Evolutionary conservation across 2,797 vertebrate genomes (phyloP).

Genomic region (Anisognathus igniventris): DNA sequence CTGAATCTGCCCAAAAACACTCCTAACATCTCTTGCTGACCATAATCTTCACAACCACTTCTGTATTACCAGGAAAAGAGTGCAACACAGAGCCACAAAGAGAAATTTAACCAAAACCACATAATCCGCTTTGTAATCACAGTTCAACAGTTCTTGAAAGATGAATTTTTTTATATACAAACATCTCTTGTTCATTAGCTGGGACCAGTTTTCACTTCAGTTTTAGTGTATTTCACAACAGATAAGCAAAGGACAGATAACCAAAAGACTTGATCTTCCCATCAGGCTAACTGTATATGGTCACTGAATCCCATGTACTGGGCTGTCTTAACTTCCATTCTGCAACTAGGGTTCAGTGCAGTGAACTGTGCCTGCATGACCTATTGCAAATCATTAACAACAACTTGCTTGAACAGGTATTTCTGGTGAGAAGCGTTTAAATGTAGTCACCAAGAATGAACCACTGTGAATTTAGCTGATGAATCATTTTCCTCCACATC

Average conservation of each 20-base stretch:
- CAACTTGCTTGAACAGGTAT: not conserved
- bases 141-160: not conserved
- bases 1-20: not conserved
- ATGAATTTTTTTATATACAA: not conserved
- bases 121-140: fast-evolving
- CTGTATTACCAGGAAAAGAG: not conserved
- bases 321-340: not conserved
- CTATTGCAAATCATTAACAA: slow-evolving; percentile 37
- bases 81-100: not conserved
- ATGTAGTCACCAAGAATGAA: slow-evolving; percentile 26
- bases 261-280: not conserved
- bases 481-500: not conserved
- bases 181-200: not conserved
- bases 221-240: not conserved
- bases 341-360: not conserved
- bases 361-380: not conserved
- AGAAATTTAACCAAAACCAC: not conserved
- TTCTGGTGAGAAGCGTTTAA: not conserved
- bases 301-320: not conserved
- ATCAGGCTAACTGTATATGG: not conserved
- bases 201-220: not conserved
- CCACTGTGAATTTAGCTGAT: not conserved
- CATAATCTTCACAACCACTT: not conserved
- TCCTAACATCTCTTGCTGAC: not conserved
- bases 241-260: not conserved